Evolutionary conservation across 2,888 invertebrate genomes (phyloP), one percentile per base, ranked within the genome.

Genomic region (Cataglyphis rosenhaueri): DNA sequence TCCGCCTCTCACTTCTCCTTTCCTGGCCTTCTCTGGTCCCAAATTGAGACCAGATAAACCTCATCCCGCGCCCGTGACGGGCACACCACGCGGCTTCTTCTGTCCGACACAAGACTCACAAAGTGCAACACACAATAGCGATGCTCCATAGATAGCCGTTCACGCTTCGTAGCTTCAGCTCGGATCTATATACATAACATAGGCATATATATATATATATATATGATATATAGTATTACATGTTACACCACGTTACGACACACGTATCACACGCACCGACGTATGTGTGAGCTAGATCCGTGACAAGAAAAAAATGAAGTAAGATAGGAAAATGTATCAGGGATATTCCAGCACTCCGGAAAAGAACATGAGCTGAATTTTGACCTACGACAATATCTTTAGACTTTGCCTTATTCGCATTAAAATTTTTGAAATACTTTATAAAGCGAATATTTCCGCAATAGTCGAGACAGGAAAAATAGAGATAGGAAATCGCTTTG

Each of bases 141-240:
- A 92, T 90, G 92, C 92, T 93, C 91, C 88, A 92, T 93, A 93
- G 92, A 93, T 92, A 92, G 92, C 89, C 89, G 90, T 91, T 93
- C 91, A 93, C 91, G 92, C 91, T 92, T 92, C 91, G 91, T 92
- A 92, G 93, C 92, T 93, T 92, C 91, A 92, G 88, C 89, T 90
- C 86, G 89, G 86, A 86, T 88, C 81, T 89, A 85, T 88, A 87
- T 88, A 83, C 83, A 83, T 86, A 78, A 81, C 78, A 85, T 78
- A 82, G 78, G 76, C 83, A 87, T 68, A 87, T 68, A 25, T 25
- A 25, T 25, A 25, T 25, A 78, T 79, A 79, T 78, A 76, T 74
- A 83, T 82, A 85, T 66, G 64, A 83, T 85, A 81, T 82, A 64
- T 64, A 81, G 70, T 35, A 78, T 79, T 79, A 79, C 78, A 79